Conservation (phyloP, 2,113 vertebrate species). For the Halcyon senegalensis region DNA sequence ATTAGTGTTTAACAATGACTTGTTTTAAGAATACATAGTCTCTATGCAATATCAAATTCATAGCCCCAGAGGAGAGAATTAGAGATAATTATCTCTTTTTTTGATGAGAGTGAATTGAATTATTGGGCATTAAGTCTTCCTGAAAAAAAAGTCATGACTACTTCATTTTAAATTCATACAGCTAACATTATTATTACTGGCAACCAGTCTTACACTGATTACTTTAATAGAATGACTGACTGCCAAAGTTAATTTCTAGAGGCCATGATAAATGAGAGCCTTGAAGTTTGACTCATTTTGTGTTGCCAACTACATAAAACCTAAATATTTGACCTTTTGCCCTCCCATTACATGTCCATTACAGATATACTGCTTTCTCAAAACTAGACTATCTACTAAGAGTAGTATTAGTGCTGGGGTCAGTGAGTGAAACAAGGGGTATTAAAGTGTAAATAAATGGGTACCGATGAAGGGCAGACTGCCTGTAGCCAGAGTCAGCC, state of each 20-base stretch:
- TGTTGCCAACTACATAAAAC: not conserved
- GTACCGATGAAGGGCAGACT: not conserved
- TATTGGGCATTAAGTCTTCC: constrained; percentile 27
- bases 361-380: not conserved
- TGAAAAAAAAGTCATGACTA: constrained; percentile 6
- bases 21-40: constrained; percentile 3
- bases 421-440: not conserved
- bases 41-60: not conserved
- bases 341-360: not conserved
- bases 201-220: not conserved
- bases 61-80: not conserved
- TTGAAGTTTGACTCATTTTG: not conserved
- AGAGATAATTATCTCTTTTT: constrained; percentile 35
- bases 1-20: not conserved
- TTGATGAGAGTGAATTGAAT: constrained; percentile 25
- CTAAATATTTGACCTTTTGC: not conserved
- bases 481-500: not conserved
- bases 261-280: not conserved
- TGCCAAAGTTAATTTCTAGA: not conserved
- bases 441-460: not conserved
- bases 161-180: constrained; percentile 39
- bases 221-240: not conserved
- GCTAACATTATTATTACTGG: constrained; percentile 2
- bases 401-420: not conserved
- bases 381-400: not conserved